Percentiles rank a stretch among this genome's conserved stretches.
Evolutionary conservation across 2,113 vertebrate genomes (phyloP).

Genomic region (Cinclus mexicanus): DNA sequence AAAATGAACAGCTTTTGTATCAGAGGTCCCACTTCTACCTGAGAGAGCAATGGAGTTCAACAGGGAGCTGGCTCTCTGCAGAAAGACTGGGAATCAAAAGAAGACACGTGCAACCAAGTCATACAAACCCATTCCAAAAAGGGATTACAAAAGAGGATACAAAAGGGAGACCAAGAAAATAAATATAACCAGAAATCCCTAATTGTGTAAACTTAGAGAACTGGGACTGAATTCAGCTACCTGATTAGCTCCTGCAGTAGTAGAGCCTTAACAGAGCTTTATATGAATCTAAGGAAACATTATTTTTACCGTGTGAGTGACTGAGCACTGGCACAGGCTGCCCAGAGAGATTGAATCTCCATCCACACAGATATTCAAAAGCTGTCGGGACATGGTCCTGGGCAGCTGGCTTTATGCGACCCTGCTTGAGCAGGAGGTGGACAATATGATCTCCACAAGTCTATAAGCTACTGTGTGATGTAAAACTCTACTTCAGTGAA

Average conservation of each 20-base stretch:
- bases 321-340: background rate
- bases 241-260: background rate
- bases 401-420: background rate
- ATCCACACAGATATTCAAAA: background rate
- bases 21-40: background rate
- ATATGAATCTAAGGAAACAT: background rate
- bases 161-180: background rate
- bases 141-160: background rate
- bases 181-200: background rate
- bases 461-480: background rate
- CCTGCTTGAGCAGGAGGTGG: background rate
- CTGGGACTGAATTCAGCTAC: background rate
- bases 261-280: background rate
- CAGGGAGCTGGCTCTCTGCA: background rate
- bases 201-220: background rate
- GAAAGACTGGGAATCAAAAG: background rate
- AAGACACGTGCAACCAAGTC: background rate
- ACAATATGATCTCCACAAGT: background rate
- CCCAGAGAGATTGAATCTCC: background rate
- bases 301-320: background rate
- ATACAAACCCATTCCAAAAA: background rate
- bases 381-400: rapidly evolving
- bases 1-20: background rate
- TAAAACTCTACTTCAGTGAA: background rate
- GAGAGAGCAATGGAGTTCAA: background rate